Evolutionary conservation across 2,113 vertebrate species (phyloP).

Genomic region (Tachycineta bicolor): DNA sequence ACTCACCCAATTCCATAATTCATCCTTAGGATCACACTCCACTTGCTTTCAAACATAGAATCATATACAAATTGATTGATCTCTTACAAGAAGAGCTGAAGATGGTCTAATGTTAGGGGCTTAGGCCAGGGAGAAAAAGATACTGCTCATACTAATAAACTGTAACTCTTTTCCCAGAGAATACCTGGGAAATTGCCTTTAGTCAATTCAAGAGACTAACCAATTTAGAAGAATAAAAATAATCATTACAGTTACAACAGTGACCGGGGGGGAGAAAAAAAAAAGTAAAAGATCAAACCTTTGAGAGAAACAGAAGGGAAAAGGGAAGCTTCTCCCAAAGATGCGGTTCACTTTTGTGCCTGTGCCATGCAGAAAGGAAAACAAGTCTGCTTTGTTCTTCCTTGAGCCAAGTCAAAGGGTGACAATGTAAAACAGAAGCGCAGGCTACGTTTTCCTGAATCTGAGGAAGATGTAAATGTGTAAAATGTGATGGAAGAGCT

Average conservation of each 20-base stretch:
- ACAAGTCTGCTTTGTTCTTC: constrained; percentile 36
- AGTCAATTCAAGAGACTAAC: constrained; percentile 19
- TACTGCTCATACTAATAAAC: neutral
- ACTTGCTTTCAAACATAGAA: constrained; percentile 5
- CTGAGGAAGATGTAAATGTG: constrained; percentile 61
- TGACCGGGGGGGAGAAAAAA: neutral
- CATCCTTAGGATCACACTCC: constrained; percentile 26
- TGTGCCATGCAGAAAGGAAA: neutral
- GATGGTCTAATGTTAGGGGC: neutral
- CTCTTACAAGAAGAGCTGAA: constrained; percentile 11
- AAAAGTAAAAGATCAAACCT: neutral
- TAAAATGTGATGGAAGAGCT: constrained; percentile 61
- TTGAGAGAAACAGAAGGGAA: neutral
- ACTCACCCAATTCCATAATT: constrained; percentile 21
- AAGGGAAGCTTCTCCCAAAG: neutral
- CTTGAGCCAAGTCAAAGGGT: constrained; percentile 30
- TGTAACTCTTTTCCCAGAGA: neutral
- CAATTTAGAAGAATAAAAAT: constrained; percentile 57
- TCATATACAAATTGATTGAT: constrained; percentile 32
- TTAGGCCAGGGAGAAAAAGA: neutral
- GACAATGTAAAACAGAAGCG: constrained; percentile 31
- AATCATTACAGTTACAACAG: constrained; percentile 14
- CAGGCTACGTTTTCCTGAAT: neutral
- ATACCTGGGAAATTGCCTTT: neutral
- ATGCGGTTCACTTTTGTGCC: neutral